These are phyloP conservation scores for Dryobotodes eremita DNA, from an alignment of 2,888 invertebrate genomes.

Conservation along the genomic window DNA sequence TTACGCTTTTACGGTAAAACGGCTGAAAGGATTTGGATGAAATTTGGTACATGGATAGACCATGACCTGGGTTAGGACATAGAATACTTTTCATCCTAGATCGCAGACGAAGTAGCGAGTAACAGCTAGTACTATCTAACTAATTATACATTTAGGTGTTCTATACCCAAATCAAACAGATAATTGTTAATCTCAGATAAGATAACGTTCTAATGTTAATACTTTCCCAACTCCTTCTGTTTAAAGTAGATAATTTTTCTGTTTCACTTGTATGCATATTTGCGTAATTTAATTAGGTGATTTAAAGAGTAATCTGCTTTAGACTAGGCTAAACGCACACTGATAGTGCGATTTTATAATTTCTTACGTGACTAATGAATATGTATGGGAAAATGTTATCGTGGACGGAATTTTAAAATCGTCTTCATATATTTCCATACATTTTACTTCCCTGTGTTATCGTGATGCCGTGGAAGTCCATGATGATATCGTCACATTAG, in stretches of 20 bases:
- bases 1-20: no score
- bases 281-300: conserved; percentile 2
- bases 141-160: neutral
- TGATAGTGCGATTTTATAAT: neutral
- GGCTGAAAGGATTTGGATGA: no score
- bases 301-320: neutral
- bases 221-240: conserved; percentile 19
- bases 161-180: conserved; percentile 24
- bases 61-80: no score
- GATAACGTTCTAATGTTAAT: conserved; percentile 23
- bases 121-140: neutral
- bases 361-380: neutral
- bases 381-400: no score
- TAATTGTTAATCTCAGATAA: conserved; percentile 45
- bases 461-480: no score
- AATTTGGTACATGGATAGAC: no score
- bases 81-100: no score
- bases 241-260: conserved; percentile 22
- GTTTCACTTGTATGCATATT: conserved; percentile 5
- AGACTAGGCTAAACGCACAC: neutral
- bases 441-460: no score
- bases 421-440: no score
- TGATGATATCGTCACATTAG: no score
- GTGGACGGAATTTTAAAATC: no score
- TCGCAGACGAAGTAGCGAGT: no score